Evolutionary conservation across 2,113 vertebrate species (phyloP).

Genomic region (Balaeniceps rex): DNA sequence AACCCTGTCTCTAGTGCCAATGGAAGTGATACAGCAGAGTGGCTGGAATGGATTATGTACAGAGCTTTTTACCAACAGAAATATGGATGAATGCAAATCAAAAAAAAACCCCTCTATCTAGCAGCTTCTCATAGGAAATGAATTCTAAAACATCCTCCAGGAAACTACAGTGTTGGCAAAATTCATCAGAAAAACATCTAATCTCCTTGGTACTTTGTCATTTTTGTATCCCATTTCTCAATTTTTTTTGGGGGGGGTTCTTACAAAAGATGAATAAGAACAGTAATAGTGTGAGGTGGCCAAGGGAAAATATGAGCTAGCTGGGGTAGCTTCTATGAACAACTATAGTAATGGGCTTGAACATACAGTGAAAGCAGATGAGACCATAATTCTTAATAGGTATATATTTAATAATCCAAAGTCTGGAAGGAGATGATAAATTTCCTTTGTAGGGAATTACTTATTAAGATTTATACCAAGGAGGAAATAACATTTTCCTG

Average conservation of each 20-base stretch:
- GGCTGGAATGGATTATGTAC: background rate
- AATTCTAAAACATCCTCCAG: background rate
- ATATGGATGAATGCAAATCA: background rate
- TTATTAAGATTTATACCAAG: background rate
- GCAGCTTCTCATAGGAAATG: background rate
- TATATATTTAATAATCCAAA: background rate
- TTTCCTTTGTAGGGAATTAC: background rate
- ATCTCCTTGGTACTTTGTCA: background rate
- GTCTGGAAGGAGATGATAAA: background rate
- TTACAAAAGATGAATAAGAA: background rate
- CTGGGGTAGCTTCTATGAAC: background rate
- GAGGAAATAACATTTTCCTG: background rate
- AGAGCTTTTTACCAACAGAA: background rate
- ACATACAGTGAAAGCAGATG: background rate
- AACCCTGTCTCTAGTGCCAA: background rate
- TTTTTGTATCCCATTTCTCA: background rate
- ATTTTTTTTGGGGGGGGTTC: background rate
- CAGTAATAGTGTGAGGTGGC: background rate
- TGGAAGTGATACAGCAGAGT: background rate
- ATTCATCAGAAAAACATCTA: background rate
- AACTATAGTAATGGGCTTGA: background rate
- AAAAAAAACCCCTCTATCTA: background rate
- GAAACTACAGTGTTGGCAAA: background rate
- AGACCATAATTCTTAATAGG: background rate
- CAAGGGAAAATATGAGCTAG: background rate